Percentiles rank a stretch among this genome's conserved stretches.
phyloP scores from a whole-genome alignment of 2,888 invertebrate genomes.

The Pyrocoelia pectoralis region DNA sequence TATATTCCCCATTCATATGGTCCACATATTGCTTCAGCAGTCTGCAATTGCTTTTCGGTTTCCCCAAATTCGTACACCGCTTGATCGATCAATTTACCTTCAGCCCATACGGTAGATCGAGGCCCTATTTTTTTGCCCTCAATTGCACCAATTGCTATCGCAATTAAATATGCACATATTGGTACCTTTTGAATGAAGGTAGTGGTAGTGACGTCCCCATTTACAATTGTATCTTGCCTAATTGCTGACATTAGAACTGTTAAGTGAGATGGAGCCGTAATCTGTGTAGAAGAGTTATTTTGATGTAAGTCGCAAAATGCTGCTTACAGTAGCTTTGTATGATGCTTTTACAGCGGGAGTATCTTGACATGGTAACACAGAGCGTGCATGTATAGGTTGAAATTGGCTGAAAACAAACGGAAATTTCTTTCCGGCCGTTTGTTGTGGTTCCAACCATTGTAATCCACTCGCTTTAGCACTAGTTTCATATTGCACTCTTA shows the following conservation, averaged over 20 bases:
- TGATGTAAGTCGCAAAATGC: no score
- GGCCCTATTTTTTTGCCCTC: conserved; percentile 80
- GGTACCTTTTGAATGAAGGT: conserved; percentile 80
- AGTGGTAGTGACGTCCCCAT: conserved; percentile 57
- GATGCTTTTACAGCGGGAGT: conserved; percentile 89
- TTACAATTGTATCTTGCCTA: conserved; percentile 60
- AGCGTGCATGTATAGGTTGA: conserved; percentile 89
- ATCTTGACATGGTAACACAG: conserved; percentile 92
- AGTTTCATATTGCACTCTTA: conserved; percentile 79
- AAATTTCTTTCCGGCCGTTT: conserved; percentile 86
- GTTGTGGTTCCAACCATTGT: conserved; percentile 87
- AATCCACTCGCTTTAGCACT: conserved; percentile 81
- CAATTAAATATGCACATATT: conserved; percentile 89
- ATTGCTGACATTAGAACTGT: conserved; percentile 91
- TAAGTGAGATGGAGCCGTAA: conserved; percentile 77
- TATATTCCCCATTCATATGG: conserved; percentile 92
- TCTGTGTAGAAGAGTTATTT: conserved; percentile 53
- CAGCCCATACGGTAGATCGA: conserved; percentile 88
- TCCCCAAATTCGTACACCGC: conserved; percentile 91
- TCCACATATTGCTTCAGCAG: conserved; percentile 86
- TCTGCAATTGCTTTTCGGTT: conserved; percentile 81
- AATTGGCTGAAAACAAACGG: conserved; percentile 89
- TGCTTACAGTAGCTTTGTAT: conserved; percentile 66
- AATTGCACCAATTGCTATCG: conserved; percentile 86
- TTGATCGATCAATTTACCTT: conserved; percentile 81